A percentile compares a stretch with the other conserved stretches of the same genome.
Conservation (phyloP, 2,888 invertebrate species). For the Sisyra nigra region DNA sequence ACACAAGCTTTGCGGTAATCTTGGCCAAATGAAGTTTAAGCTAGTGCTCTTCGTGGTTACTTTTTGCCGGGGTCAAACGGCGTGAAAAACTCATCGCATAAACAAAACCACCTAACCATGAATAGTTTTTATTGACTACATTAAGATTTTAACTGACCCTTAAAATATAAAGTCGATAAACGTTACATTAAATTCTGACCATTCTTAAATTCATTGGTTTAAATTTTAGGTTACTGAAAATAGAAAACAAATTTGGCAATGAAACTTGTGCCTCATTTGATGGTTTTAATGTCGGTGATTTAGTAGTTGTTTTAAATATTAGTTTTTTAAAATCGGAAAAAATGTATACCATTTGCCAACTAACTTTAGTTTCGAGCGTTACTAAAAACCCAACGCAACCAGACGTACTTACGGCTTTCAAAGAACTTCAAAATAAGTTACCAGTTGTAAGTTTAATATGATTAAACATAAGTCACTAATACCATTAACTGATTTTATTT, state of each 20-base stretch:
- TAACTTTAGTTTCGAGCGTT: neutral
- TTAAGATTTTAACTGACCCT: too few relatives aligned
- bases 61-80: too few relatives aligned
- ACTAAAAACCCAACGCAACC: slow-evolving; percentile 1
- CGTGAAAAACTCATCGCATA: too few relatives aligned
- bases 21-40: too few relatives aligned
- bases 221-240: neutral
- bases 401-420: neutral
- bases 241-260: neutral
- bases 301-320: slow-evolving; percentile 4
- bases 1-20: too few relatives aligned
- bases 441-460: neutral
- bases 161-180: too few relatives aligned
- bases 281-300: neutral
- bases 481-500: neutral
- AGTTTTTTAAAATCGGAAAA: neutral
- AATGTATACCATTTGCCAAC: neutral
- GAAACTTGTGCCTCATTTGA: slow-evolving; percentile 2
- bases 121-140: too few relatives aligned
- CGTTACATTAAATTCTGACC: too few relatives aligned
- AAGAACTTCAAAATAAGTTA: slow-evolving; percentile 1
- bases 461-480: too few relatives aligned
- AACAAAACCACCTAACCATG: too few relatives aligned
- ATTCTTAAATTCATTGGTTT: too few relatives aligned
- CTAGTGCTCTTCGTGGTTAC: too few relatives aligned